Base-by-base conservation (phyloP, 2,797 vertebrate genomes). In the Pipistrellus pipistrellus region DNA sequence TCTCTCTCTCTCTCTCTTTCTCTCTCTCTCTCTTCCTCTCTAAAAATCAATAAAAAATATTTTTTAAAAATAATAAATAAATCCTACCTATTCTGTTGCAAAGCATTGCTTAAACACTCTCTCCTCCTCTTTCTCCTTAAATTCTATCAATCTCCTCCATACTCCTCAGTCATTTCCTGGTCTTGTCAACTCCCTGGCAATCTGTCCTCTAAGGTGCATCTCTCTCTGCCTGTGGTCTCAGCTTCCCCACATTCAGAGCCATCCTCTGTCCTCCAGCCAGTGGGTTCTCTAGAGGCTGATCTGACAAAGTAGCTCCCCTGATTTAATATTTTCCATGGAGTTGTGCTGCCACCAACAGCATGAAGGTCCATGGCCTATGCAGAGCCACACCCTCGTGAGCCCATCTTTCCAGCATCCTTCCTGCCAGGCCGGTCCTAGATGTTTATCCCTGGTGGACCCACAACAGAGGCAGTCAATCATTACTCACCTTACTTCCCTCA, bases 51-150 rank as follows among this genome's bases (percentile, higher is more conserved):
- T 55, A 55, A 55, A 55, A 53, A 55, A 55, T 55, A 55, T 55
- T 51, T 51, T 18, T 21, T 3, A 55, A 55, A 44, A 44, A 44
- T 44, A 44, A 44, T 44, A 55, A 55, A 55, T 9, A 23, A 55
- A 55, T 55, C 53, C 53, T 55, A 10, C 30, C 12, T n/a, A 27
- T 51, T 69, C n/a, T 57, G 13, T 12, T 13, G 8, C 18, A 48
- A n/a, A 9, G 13, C 10, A 69, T 6, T 68, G 4, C 6, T 10
- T 48, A 6, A 5, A 21, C 20, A 2, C 1, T 59, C 2, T 23
- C 30, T 75, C 12, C 13, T 73, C 35, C 55, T 41, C 8, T n/a
- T 10, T 75, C 4, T 1, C 14, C 21, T 18, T 11, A 68, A 3
- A 27, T 18, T 9, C 72, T 59, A 0, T 32, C 9, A 4, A 44